These are phyloP conservation scores for Miltochrista miniata DNA, from an alignment of 2,888 invertebrate genomes.

Conservation along the genomic window DNA sequence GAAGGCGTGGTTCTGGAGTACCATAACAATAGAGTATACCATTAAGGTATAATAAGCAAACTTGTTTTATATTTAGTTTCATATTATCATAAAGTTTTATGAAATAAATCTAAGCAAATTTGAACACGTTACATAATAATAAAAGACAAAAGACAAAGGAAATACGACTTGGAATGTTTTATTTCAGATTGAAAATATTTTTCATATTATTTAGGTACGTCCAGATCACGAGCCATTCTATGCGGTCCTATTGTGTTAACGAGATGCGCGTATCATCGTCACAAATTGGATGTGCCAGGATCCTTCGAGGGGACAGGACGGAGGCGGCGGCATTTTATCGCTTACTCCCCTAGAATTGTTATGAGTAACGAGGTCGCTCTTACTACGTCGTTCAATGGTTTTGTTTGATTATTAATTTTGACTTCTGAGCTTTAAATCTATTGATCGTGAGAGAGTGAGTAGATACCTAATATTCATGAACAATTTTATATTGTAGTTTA, in stretches of 20 bases:
- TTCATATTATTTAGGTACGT: conserved; percentile 38
- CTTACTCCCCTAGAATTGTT: conserved; percentile 25
- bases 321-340: conserved; percentile 38
- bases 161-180: conserved; percentile 19
- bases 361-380: conserved; percentile 30
- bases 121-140: no score
- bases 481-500: no score
- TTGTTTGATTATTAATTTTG: no score
- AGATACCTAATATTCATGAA: no score
- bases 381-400: conserved; percentile 13
- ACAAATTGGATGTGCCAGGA: conserved; percentile 60
- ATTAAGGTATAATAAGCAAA: no score
- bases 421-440: no score
- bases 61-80: no score
- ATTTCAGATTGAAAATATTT: conserved; percentile 28
- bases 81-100: no score
- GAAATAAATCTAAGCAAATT: no score
- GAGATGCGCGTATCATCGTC: conserved; percentile 51
- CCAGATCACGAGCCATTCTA: conserved; percentile 33
- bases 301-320: conserved; percentile 25
- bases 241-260: conserved; percentile 44
- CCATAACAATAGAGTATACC: no score
- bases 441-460: no score
- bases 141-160: conserved; percentile 10
- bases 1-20: no score